phyloP scores from a whole-genome alignment of 2,888 invertebrate genomes.

The Dilophus febrilis region DNA sequence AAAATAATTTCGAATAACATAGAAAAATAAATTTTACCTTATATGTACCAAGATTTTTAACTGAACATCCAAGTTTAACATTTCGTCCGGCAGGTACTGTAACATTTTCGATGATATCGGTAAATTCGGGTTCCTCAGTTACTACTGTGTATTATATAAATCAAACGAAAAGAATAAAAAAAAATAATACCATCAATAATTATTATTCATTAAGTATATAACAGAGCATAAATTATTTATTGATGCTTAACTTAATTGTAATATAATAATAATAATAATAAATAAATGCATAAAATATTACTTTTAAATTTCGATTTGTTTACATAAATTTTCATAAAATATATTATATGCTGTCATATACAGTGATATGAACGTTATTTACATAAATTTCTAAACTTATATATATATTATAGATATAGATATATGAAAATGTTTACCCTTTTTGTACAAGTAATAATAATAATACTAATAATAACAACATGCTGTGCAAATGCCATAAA shows the following conservation, averaged over 20 bases:
- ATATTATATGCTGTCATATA: background rate
- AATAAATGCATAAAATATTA: too few species aligned
- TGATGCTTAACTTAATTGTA: too few species aligned
- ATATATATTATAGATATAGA: background rate
- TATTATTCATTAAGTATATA: background rate
- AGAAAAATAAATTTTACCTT: too few species aligned
- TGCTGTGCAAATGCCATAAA: constrained; percentile 1
- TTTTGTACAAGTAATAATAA: background rate
- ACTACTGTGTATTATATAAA: constrained; percentile 40
- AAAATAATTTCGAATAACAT: too few species aligned
- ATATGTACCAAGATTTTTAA: constrained; percentile 77
- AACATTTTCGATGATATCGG: constrained; percentile 78
- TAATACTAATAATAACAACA: constrained; percentile 1
- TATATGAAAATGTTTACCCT: background rate
- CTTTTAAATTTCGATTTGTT: background rate
- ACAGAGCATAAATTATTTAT: background rate
- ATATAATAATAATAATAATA: too few species aligned
- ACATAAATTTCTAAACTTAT: background rate
- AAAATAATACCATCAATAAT: too few species aligned
- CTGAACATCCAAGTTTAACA: constrained; percentile 76
- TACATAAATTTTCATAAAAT: background rate
- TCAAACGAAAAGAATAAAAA: constrained; percentile 1
- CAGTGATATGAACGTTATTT: too few species aligned
- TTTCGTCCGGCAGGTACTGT: constrained; percentile 69
- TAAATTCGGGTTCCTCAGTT: constrained; percentile 75